Evolutionary conservation across 2,888 invertebrate species (phyloP).

Genomic region (Ecliptopera silaceata): DNA sequence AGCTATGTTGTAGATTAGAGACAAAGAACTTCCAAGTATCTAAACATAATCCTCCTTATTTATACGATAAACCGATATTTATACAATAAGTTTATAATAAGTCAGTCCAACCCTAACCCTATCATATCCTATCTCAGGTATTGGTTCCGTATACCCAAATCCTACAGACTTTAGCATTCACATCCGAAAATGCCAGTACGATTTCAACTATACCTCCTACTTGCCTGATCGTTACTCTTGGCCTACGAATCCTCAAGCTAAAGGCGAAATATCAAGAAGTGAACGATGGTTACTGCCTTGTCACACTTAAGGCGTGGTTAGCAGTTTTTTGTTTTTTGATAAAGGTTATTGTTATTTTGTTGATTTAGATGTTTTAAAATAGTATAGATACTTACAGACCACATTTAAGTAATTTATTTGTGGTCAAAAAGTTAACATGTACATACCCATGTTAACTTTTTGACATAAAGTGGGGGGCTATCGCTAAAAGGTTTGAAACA

Average conservation of each 20-base stretch:
- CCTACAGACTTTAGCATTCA: neutral
- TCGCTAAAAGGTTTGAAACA: no score
- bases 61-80: no score
- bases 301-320: conserved; percentile 9
- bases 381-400: no score
- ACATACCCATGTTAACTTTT: no score
- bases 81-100: neutral
- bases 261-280: neutral
- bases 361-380: no score
- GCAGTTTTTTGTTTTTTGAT: neutral
- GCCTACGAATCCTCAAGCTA: neutral
- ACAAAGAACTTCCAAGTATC: no score
- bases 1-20: no score
- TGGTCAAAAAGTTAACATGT: no score
- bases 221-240: conserved; percentile 5
- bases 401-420: no score
- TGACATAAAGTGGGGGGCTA: no score
- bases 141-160: conserved; percentile 5
- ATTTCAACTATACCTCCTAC: conserved; percentile 5
- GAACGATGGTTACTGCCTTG: conserved; percentile 3
- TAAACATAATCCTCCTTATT: no score
- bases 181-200: conserved; percentile 4
- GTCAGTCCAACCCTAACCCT: neutral
- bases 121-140: conserved; percentile 1
- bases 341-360: no score